Conservation (phyloP, 2,113 vertebrate species). For the Gyps fulvus region DNA sequence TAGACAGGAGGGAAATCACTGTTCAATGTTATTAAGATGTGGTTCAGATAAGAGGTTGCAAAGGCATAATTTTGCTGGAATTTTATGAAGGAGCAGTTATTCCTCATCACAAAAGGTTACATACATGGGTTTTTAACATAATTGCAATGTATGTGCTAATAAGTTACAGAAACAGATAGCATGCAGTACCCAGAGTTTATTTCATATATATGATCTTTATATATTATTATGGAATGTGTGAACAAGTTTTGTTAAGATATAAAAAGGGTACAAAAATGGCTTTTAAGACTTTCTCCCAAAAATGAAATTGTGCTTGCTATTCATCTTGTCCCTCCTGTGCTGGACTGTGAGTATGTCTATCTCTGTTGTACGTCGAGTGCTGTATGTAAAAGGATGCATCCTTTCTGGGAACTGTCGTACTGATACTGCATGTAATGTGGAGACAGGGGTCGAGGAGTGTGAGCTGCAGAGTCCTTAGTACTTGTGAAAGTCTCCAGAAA, state of each 20-base stretch:
- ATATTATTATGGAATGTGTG: neutral
- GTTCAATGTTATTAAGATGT: neutral
- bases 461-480: neutral
- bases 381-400: neutral
- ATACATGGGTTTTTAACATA: neutral
- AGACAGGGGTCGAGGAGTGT: accelerated
- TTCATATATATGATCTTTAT: neutral
- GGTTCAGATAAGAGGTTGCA: neutral
- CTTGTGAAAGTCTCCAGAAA: neutral
- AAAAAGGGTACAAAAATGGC: neutral
- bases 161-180: neutral
- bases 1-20: neutral
- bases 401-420: neutral
- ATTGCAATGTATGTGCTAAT: neutral
- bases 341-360: neutral
- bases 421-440: neutral
- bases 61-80: neutral
- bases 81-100: neutral
- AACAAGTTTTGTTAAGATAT: neutral
- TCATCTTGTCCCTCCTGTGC: neutral
- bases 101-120: neutral
- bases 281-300: neutral
- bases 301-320: neutral
- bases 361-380: neutral
- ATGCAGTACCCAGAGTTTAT: neutral